Percentiles rank a stretch among this genome's conserved stretches.
phyloP scores from a whole-genome alignment of 2,113 vertebrate species.

The Eretmochelys imbricata region DNA sequence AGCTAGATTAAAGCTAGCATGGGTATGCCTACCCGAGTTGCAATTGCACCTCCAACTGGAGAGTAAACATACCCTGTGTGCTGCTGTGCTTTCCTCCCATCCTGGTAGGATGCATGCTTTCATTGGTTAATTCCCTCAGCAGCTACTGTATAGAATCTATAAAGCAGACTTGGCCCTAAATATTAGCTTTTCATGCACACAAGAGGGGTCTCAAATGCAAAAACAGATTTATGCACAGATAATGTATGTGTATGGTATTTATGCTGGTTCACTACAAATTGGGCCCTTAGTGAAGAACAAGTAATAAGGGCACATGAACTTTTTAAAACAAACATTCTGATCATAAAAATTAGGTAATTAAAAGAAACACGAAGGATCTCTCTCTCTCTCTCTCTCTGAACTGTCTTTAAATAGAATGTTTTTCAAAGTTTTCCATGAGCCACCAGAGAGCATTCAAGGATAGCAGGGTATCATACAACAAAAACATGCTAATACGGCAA shows the following conservation, averaged over 20 bases:
- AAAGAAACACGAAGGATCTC: neutral
- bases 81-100: neutral
- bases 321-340: neutral
- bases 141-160: neutral
- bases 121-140: neutral
- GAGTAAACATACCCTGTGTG: neutral
- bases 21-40: neutral
- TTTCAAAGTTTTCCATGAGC: neutral
- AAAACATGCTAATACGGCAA: conserved; percentile 47
- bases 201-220: neutral
- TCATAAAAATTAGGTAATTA: neutral
- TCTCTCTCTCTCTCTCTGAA: neutral
- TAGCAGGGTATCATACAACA: neutral
- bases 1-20: neutral
- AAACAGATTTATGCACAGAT: neutral
- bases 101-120: neutral
- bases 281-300: neutral
- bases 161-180: neutral
- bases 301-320: neutral
- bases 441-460: neutral
- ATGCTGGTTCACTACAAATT: neutral
- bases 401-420: neutral
- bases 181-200: neutral
- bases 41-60: neutral
- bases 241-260: neutral